These are phyloP conservation scores for Myopa tessellatipennis DNA, from an alignment of 2,888 invertebrate genomes.

Conservation along the genomic window DNA sequence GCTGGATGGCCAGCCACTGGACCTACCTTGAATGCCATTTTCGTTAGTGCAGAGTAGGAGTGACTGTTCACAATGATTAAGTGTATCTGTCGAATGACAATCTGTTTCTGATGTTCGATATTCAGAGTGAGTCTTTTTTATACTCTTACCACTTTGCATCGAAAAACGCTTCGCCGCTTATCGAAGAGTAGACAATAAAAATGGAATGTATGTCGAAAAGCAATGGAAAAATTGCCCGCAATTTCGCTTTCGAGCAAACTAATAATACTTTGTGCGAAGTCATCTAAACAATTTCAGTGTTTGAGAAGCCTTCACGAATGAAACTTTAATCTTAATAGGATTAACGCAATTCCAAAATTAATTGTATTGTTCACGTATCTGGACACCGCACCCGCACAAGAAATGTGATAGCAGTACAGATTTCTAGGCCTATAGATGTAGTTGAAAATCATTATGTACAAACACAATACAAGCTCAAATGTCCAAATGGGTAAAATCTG, in stretches of 20 bases:
- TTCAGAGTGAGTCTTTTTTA: conserved; percentile 3
- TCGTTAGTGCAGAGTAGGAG: conserved; percentile 31
- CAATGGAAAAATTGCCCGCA: too few relatives aligned
- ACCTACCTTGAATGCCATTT: conserved; percentile 47
- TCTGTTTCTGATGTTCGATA: conserved; percentile 30
- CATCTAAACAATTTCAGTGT: not conserved
- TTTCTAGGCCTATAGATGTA: too few relatives aligned
- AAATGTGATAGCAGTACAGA: too few relatives aligned
- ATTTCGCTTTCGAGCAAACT: not conserved
- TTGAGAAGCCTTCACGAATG: not conserved
- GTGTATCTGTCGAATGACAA: conserved; percentile 43
- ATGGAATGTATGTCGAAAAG: conserved; percentile 40
- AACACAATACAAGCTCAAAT: too few relatives aligned
- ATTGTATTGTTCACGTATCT: not conserved
- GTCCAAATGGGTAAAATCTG: too few relatives aligned
- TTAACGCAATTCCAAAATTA: not conserved
- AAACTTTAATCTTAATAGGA: not conserved
- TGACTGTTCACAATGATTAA: conserved; percentile 37
- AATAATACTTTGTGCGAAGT: not conserved
- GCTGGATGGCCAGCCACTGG: too few relatives aligned
- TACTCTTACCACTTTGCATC: not conserved
- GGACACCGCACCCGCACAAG: too few relatives aligned
- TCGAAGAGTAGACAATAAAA: conserved; percentile 7
- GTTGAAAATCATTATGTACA: too few relatives aligned
- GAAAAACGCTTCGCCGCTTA: not conserved